Base-by-base conservation (phyloP, 1,140 invertebrate genomes). In the Sesamia nonagrioides region DNA sequence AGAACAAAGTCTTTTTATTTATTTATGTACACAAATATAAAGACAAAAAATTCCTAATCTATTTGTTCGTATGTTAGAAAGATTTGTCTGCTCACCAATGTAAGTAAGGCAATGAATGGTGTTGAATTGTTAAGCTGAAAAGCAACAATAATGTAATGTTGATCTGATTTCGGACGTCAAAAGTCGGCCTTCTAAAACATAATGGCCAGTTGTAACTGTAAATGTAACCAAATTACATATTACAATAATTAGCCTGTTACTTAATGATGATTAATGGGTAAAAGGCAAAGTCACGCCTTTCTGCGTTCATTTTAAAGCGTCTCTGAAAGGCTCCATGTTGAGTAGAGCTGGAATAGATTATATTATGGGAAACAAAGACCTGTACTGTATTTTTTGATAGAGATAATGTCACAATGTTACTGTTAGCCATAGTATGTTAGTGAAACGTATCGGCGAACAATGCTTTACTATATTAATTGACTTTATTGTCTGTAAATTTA, bases 401-500 rank as follows among this genome's bases (percentile, higher is more conserved):
- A 37, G 61, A 66, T 42, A 66, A 66, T 21, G 37, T 66, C 17
- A 42, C 61, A 42, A 66, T 66, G 33, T 58, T 58, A 21, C n/a
- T 66, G 37, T 42, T 33, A 13, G 35, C 37, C 37, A 5, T 11
- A 63, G 33, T 17, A 42, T 42, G 17, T 66, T 66, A 17, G 37
- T 58, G 54, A 9, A 58, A 27, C 54, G 54, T 66, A 42, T 42
- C 61, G 15, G 15, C 45, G 45, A 33, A 66, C 61, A 66, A 66
- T 66, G 35, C 33, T 37, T 66, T 66, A 42, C 42, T 66, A 66
- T 66, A 42, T 42, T 66, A 66, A 63, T 63, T 63, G 35, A 18
- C n/a, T 42, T 18, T 11, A 63, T 50, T n/a, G 15, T 3, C 15
- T 15, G n/a, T n/a, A 15, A n/a, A 40, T 66, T 42, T 6, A 66